These are phyloP conservation scores for Schizopygopsis pylzovi DNA, from an alignment of 2,797 vertebrate species.

Conservation along the genomic window DNA sequence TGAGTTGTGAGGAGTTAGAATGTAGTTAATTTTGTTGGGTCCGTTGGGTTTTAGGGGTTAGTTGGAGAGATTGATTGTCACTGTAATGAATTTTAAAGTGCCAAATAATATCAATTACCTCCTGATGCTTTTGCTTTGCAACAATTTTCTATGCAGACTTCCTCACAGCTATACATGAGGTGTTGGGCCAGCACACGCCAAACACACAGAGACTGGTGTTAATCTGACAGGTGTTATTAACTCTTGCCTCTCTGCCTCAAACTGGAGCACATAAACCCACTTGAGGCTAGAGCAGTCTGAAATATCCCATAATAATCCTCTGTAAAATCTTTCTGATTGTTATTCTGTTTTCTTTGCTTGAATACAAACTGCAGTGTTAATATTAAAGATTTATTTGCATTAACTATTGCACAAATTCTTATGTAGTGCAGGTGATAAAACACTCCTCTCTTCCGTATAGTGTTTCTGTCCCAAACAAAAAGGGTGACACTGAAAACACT, in stretches of 20 bases:
- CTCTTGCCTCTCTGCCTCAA: not conserved
- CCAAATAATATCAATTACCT: not conserved
- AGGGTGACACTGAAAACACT: not conserved
- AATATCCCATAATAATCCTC: slow-evolving; percentile 8
- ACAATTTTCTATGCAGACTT: not conserved
- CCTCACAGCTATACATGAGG: not conserved
- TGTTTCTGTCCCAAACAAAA: not conserved
- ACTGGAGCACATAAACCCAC: not conserved
- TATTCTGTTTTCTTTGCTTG: not conserved
- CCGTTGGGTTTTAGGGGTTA: slow-evolving; percentile 5
- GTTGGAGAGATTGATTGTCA: not conserved
- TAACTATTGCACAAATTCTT: not conserved
- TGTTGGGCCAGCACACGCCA: not conserved
- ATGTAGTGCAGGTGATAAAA: not conserved
- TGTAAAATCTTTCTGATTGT: slow-evolving; percentile 1
- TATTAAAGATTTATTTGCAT: not conserved
- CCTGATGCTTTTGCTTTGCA: not conserved
- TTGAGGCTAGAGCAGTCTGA: not conserved
- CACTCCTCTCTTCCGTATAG: not conserved
- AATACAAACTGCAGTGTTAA: slow-evolving; percentile 4
- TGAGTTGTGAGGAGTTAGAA: not conserved
- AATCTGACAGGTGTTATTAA: slow-evolving; percentile 17
- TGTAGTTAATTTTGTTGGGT: not conserved
- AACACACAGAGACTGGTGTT: not conserved
- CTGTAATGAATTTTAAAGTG: slow-evolving; percentile 9